Conservation (phyloP, 2,113 vertebrate species). For the Sinocyclocheilus rhinocerous region DNA sequence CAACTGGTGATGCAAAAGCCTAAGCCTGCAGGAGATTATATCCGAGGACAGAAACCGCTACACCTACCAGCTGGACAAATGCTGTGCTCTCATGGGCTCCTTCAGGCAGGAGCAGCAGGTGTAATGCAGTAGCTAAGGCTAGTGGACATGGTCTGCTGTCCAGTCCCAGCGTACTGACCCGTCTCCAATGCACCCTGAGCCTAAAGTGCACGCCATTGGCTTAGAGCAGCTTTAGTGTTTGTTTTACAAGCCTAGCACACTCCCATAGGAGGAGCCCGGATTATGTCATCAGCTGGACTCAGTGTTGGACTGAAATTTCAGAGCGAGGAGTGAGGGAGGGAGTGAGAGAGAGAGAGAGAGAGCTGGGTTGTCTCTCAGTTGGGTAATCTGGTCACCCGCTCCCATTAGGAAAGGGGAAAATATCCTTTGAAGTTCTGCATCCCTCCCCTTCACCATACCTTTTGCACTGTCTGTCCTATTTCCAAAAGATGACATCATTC, state of each 20-base stretch:
- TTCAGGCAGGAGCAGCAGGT: slow-evolving; percentile 2
- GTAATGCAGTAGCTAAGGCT: neutral
- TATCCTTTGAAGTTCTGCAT: neutral
- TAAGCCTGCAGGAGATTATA: slow-evolving; percentile 30
- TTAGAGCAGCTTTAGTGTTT: slow-evolving; percentile 27
- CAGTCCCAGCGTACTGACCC: neutral
- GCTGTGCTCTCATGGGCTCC: neutral
- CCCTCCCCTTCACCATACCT: neutral
- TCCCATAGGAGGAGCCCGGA: slow-evolving; percentile 44
- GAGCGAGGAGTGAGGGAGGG: neutral
- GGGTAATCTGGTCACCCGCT: neutral
- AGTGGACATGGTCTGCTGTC: slow-evolving; percentile 11
- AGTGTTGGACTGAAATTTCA: slow-evolving; percentile 24
- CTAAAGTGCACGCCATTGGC: neutral
- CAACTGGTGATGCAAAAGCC: slow-evolving; percentile 4
- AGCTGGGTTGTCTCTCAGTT: neutral
- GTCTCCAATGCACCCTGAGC: slow-evolving; percentile 11
- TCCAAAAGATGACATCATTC: slow-evolving; percentile 32
- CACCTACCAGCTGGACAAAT: slow-evolving; percentile 34
- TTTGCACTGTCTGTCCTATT: slow-evolving; percentile 2
- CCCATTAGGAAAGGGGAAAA: slow-evolving; percentile 13
- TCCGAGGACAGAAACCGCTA: too few species aligned
- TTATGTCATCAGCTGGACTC: slow-evolving; percentile 48
- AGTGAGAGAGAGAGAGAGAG: slow-evolving; percentile 2
- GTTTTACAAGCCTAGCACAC: slow-evolving; percentile 31